Percentiles rank a stretch among this genome's conserved stretches.
Conservation (phyloP, 2,113 vertebrate species). For the Saccopteryx leptura region DNA sequence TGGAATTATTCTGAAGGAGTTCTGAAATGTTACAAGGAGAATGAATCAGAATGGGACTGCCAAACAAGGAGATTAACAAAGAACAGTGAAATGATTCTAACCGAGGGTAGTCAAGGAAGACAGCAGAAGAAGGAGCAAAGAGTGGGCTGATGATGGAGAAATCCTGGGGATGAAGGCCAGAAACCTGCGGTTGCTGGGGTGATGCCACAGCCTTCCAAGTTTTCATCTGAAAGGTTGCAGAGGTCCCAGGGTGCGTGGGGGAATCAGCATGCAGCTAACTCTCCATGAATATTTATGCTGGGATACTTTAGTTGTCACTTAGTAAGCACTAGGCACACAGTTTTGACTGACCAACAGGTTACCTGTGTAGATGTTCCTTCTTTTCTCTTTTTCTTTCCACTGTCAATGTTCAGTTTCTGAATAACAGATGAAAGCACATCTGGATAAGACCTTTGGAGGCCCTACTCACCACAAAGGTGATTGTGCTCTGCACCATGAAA, state of each 20-base stretch:
- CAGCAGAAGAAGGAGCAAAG: background rate
- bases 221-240: background rate
- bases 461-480: background rate
- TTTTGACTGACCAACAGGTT: background rate
- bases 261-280: rapidly evolving
- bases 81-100: background rate
- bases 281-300: background rate
- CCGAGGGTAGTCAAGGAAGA: background rate
- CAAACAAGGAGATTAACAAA: background rate
- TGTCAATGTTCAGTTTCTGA: background rate
- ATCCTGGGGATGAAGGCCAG: no score
- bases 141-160: background rate
- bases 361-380: background rate
- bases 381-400: background rate
- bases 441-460: background rate
- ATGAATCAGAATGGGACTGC: background rate
- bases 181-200: background rate
- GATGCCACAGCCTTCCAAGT: background rate
- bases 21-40: background rate
- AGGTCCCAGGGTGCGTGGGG: background rate
- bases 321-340: no score
- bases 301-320: background rate
- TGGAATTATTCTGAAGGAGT: background rate
- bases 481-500: background rate
- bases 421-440: background rate